Base-by-base conservation (phyloP, 2,797 vertebrate species). In the Lepus townsendii region DNA sequence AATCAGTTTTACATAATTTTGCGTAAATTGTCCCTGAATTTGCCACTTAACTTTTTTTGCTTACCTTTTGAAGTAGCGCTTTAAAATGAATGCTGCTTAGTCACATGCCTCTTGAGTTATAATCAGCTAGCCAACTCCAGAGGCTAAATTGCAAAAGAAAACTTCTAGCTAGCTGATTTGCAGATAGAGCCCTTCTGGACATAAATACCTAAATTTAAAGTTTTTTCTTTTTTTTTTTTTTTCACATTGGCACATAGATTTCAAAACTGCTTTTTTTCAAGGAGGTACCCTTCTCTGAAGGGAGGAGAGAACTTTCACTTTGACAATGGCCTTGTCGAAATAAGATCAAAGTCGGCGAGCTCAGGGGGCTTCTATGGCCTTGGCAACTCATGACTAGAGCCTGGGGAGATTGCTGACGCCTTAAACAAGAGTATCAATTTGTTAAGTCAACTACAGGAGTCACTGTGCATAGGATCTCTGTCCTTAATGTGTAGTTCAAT, bases 131-230 rank as follows among this genome's bases (percentile, higher is more conserved):
- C 57, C 83, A 95, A 94, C 38, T 76, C 54, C 88, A 85, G n/a
- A 85, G n/a, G 80, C 42, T 32, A 93, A 82, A 24, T 82, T 96
- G 57, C 66, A 82, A 62, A 91, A 91, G 79, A 93, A 91, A 85
- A 60, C 82, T 79, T 89, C 62, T 52, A 22, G 65, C 11, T 77
- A 52, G 52, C 35, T 57, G 32, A 50, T 12, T 88, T 79, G 26
- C 0, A 90, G 19, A 10, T 10, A 60, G 20, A 75, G 20, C 10
- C 68, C 0, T 68, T 94, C 87, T 82, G 83, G 73, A 86, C 4
- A 14, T 73, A 79, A 79, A 32, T 72, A 63, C 4, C 1, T 83
- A 91, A 92, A 50, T 89, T 87, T 78, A 26, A 76, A 57, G 3
- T 35, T 38, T 47, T 76, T 66, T 52, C 5, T 87, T 72, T 35